A percentile compares a stretch with the other conserved stretches of the same genome.
phyloP scores from a whole-genome alignment of 2,113 vertebrate species.

The Cromileptes altivelis region DNA sequence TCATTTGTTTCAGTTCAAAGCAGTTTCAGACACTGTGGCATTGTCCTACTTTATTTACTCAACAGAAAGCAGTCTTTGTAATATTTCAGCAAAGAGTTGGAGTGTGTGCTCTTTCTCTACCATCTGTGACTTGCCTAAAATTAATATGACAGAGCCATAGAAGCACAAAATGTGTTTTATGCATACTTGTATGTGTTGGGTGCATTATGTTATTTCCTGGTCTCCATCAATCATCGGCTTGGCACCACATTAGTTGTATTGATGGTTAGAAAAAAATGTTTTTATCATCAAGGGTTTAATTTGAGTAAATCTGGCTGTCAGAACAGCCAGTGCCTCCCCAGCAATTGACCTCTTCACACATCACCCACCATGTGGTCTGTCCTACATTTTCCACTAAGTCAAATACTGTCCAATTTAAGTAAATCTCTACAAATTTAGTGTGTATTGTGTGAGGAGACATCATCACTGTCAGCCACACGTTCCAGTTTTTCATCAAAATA shows the following conservation, averaged over 20 bases:
- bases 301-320: constrained; percentile 31
- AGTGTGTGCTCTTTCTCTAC: neutral
- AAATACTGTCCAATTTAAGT: constrained; percentile 17
- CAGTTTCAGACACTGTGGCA: neutral
- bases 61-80: neutral
- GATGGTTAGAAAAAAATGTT: neutral
- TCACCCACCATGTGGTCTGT: constrained; percentile 15
- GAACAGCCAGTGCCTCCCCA: constrained; percentile 14
- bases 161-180: neutral
- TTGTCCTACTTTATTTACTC: constrained; percentile 11
- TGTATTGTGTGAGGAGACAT: neutral
- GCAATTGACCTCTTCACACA: constrained; percentile 17
- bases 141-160: neutral
- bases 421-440: neutral
- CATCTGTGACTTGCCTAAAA: neutral
- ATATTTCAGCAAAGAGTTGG: constrained; percentile 5
- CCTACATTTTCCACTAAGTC: constrained; percentile 15
- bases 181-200: neutral
- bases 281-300: constrained; percentile 17
- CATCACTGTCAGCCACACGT: neutral
- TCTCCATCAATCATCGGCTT: neutral
- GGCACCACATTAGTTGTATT: constrained; percentile 1
- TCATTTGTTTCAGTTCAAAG: constrained; percentile 3
- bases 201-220: neutral
- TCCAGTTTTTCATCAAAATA: neutral